Evolutionary conservation across 2,113 vertebrate genomes (phyloP).

Genomic region (Anoplopoma fimbria): DNA sequence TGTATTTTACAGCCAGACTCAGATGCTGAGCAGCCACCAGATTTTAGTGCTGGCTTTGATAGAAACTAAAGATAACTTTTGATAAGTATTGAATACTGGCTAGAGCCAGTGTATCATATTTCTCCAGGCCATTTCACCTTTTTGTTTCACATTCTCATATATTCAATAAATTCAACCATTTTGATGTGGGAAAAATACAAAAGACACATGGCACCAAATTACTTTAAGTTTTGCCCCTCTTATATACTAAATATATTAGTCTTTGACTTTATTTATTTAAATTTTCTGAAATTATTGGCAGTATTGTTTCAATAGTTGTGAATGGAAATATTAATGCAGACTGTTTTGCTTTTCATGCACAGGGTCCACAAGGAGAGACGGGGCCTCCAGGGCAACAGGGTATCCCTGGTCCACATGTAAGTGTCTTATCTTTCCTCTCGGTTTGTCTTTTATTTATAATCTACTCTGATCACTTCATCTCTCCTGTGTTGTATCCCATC

Average conservation of each 20-base stretch:
- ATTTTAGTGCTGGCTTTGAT: constrained; percentile 2
- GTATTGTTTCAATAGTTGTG: background rate
- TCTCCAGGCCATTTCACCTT: background rate
- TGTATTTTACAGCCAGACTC: constrained; percentile 22
- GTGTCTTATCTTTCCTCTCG: constrained; percentile 54
- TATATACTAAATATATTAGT: background rate
- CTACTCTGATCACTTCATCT: constrained; percentile 4
- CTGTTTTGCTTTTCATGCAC: constrained; percentile 29
- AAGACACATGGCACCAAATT: background rate
- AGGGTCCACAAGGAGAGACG: constrained; percentile 96
- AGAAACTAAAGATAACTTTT: constrained; percentile 10
- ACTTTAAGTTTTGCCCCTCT: background rate
- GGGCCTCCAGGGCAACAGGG: constrained; percentile 96
- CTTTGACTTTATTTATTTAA: background rate
- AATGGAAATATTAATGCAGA: constrained; percentile 11
- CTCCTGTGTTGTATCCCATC: background rate
- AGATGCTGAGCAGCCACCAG: constrained; percentile 4
- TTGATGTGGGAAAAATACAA: background rate
- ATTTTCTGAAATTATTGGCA: background rate
- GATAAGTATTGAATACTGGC: background rate
- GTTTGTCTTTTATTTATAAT: background rate
- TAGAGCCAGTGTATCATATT: constrained; percentile 3
- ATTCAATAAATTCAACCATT: constrained; percentile 18
- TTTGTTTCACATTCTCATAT: constrained; percentile 22
- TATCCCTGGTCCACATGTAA: constrained; percentile 92